Evolutionary conservation across 2,797 vertebrate species (phyloP), one percentile per base, ranked within the genome.

Genomic region (Scyliorhinus canicula): DNA sequence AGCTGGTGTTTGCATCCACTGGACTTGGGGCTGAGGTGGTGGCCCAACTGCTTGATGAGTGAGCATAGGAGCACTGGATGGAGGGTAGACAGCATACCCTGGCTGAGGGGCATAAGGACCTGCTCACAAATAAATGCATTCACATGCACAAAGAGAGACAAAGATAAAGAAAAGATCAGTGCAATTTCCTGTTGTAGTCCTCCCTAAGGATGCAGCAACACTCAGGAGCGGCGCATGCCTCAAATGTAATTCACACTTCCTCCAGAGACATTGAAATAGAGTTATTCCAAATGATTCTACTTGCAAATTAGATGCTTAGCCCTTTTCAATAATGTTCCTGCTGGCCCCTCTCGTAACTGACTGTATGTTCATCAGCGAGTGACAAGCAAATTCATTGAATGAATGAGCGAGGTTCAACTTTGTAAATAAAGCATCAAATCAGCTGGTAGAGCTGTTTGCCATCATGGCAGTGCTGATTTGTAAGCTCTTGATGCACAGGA

Each of bases 1-100:
- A 95, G 95, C 96, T 97, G 97, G 97, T 96, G 96, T 24, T 0
- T 98, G 97, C 96, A 98, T 98, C 95, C 93, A 52, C 91, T 93
- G 91, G 14, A 28, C 91, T 65, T 93, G 91, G 11, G 63, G 63
- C 24, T 93, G 91, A 69, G 63, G 3, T 69, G 44, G 24, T 50
- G 26, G 40, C 47, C 60, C 63, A 47, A 63, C 26, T 47, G 40
- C 63, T 67, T 93, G 91, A 40, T 93, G 63, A 93, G n/a, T 16
- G 31, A 93, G 40, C 91, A 93, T 93, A 28, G 91, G 44, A 47
- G 91, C 60, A 26, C n/a, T 93, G 26, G 24, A 19, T 44, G 60
- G 57, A 50, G 50, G 40, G 8, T 50, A 69, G 47, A 71, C 47
- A 94, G 67, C 67, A 69, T 71, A 55, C 9, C 67, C 67, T 69